Evolutionary conservation across 2,113 vertebrate genomes (phyloP).

Genomic region (Pelodiscus sinensis): DNA sequence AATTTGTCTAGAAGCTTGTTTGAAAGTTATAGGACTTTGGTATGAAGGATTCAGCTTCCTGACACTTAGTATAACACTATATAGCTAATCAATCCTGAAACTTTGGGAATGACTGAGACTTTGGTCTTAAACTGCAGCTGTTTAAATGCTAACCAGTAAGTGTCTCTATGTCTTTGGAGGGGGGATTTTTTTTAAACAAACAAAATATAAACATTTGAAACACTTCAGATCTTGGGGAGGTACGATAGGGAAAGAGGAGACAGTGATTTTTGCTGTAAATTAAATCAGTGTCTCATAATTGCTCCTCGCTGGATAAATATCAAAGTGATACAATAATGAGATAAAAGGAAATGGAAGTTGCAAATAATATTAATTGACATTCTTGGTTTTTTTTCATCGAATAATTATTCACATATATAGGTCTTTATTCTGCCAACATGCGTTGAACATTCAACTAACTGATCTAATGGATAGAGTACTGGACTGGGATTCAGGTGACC

Average conservation of each 20-base stretch:
- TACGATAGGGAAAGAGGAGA: background rate
- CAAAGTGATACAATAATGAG: background rate
- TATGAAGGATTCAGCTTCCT: background rate
- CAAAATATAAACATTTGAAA: background rate
- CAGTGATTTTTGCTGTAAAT: background rate
- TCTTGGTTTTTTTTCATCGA: slow-evolving; percentile 8
- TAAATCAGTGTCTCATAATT: background rate
- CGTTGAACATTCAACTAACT: slow-evolving; percentile 9
- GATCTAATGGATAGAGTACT: background rate
- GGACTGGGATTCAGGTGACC: background rate
- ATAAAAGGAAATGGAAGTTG: background rate
- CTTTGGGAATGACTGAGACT: background rate
- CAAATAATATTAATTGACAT: background rate
- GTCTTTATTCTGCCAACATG: background rate
- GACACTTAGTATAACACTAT: background rate
- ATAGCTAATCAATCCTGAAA: background rate
- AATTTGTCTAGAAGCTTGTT: background rate
- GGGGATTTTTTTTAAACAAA: background rate
- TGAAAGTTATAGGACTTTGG: background rate
- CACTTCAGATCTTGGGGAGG: background rate
- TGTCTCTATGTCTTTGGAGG: background rate
- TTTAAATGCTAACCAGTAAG: background rate
- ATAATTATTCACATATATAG: background rate
- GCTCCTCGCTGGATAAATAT: background rate
- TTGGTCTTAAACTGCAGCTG: background rate